A percentile compares a stretch with the other conserved stretches of the same genome.
Conservation (phyloP, 2,113 vertebrate species). For the Mesoclemmys tuberculata region DNA sequence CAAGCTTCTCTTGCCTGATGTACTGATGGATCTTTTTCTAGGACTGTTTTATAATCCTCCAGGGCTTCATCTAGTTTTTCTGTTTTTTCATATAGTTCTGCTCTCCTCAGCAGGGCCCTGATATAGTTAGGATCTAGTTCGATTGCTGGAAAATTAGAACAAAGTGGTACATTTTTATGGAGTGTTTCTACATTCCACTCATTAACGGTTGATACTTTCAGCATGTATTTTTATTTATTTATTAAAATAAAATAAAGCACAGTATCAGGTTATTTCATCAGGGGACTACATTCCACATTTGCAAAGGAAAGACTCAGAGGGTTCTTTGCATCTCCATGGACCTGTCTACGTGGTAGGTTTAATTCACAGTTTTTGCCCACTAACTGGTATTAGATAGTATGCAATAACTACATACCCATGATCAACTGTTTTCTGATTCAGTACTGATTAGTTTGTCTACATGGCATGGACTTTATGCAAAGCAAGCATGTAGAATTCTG, state of each 20-base stretch:
- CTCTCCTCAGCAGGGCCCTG: conserved; percentile 90
- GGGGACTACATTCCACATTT: background rate
- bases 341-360: background rate
- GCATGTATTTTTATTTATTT: background rate
- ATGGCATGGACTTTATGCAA: background rate
- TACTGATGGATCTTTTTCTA: conserved; percentile 88
- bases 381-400: background rate
- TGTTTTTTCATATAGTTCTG: conserved; percentile 93
- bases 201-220: background rate
- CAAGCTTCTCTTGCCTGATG: conserved; percentile 89
- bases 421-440: background rate
- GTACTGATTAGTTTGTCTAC: too few species aligned
- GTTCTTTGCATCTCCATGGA: background rate
- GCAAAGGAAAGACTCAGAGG: background rate
- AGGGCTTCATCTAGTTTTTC: conserved; percentile 96
- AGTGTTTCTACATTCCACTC: background rate
- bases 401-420: background rate
- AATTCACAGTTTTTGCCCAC: background rate
- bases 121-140: conserved; percentile 89
- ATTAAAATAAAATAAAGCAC: background rate
- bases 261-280: background rate
- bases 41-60: conserved; percentile 90
- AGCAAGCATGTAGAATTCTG: background rate
- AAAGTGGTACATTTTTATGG: background rate
- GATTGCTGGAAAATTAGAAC: conserved; percentile 79